Evolutionary conservation across 2,113 vertebrate species (phyloP), one percentile per base, ranked within the genome.

Genomic region (Mungos mungo): DNA sequence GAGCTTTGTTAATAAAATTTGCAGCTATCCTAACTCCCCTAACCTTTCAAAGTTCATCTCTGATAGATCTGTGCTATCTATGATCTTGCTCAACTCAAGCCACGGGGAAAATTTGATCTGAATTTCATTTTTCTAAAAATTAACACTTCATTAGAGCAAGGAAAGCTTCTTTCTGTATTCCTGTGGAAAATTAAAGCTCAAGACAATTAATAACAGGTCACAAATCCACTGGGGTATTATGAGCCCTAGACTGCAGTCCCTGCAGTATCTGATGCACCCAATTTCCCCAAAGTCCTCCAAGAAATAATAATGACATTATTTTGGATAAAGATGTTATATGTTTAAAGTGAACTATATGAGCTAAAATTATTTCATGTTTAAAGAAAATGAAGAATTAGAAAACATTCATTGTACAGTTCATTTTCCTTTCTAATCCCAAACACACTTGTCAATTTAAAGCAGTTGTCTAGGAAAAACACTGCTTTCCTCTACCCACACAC

Each of bases 41-140:
- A 93, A 95, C 72, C 84, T 98, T 97, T 97, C 93, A 97, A 95
- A 96, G 41, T 80, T 98, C 96, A 74, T 86, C 91, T 35, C 16
- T 77, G 85, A 95, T 96, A 97, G 65, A 83, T 3, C 50, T 94
- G 68, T 90, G 76, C 41, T 76, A 74, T 96, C 93, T 96, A 50
- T 93, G 91, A 94, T 93, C 50, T 95, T 97, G 68, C 27, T 97
- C 83, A 86, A 38, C 54, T 95, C 71, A 79, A 95, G 88, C 85
- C 31, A 95, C 81, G 31, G 91, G 85, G 93, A 35, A 71, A 52
- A 91, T 38, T 85, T n/a, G 71, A 77, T 93, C 41, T 88, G 14
- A 0, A 33, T 95, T 96, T 85, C 19, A 69, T 60, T 96, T 95
- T 14, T 74, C 35, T 68, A 29, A 95, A 71, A 95, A 95, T 93